Percentiles rank a stretch among this genome's conserved stretches.
Conservation (phyloP, 2,113 vertebrate species). For the Lanius ludovicianus region DNA sequence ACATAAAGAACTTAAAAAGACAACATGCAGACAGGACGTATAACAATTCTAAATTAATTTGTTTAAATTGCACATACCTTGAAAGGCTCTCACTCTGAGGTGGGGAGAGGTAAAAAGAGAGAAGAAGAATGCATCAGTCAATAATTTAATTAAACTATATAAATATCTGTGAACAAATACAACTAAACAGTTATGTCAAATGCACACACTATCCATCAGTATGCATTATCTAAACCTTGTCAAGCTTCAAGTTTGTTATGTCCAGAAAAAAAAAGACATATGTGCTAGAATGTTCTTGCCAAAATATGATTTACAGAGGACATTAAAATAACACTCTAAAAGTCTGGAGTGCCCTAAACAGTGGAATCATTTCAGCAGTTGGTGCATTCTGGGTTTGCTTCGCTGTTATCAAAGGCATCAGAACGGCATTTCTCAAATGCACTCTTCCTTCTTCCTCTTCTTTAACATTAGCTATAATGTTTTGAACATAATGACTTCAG, state of each 20-base stretch:
- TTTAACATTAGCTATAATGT: background rate
- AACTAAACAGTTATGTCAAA: background rate
- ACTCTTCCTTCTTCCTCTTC: background rate
- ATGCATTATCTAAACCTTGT: background rate
- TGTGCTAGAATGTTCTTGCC: background rate
- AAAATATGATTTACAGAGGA: background rate
- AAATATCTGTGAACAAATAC: background rate
- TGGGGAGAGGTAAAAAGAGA: background rate
- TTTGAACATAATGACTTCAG: background rate
- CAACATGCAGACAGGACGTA: background rate
- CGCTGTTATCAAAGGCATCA: background rate
- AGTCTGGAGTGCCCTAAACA: background rate
- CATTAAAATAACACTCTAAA: background rate
- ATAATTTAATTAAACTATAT: background rate
- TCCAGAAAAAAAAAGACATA: background rate
- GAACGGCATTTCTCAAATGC: background rate
- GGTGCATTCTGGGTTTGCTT: background rate
- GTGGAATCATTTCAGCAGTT: background rate
- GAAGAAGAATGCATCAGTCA: constrained; percentile 48
- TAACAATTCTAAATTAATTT: background rate
- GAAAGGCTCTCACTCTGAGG: constrained; percentile 85
- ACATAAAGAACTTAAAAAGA: background rate
- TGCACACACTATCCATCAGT: background rate
- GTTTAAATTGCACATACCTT: constrained; percentile 78
- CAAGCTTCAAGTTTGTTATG: background rate